These are phyloP conservation scores for Galagoides demidoff DNA, from an alignment of 2,797 vertebrate genomes.

Conservation along the genomic window DNA sequence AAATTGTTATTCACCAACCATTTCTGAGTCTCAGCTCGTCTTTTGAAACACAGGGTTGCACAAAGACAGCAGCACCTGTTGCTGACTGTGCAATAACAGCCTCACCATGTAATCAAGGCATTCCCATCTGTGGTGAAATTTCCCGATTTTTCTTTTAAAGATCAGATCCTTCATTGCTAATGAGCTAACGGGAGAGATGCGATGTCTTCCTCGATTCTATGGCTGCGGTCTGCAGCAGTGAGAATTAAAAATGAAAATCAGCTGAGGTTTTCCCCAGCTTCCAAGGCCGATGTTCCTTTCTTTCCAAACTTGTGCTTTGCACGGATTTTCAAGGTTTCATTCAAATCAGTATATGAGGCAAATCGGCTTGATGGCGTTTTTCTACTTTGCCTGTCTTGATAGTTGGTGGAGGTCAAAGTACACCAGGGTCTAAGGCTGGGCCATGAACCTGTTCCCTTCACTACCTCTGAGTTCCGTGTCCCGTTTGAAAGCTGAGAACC, in stretches of 20 bases:
- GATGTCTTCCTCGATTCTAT: background rate
- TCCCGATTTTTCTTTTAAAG: constrained; percentile 70
- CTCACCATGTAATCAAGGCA: constrained; percentile 76
- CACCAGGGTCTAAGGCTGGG: background rate
- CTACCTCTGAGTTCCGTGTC: background rate
- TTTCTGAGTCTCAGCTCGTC: constrained; percentile 63
- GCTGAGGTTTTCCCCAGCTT: constrained; percentile 63
- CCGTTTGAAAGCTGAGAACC: background rate
- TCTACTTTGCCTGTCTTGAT: background rate
- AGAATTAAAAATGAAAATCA: constrained; percentile 66
- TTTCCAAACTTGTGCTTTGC: constrained; percentile 40
- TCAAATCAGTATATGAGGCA: background rate
- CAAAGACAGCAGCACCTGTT: constrained; percentile 72
- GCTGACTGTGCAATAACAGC: constrained; percentile 76
- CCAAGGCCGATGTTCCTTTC: constrained; percentile 6
- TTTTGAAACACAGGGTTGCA: constrained; percentile 30
- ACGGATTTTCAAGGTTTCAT: constrained; percentile 26
- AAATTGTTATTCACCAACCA: constrained; percentile 69
- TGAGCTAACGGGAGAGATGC: constrained; percentile 61
- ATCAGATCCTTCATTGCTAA: constrained; percentile 69
- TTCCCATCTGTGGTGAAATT: constrained; percentile 77
- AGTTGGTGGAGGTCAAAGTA: background rate
- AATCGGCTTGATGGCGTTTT: background rate
- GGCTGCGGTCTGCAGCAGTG: background rate
- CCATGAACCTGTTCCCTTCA: background rate